phyloP scores from a whole-genome alignment of 2,888 invertebrate genomes.

The Arrhopalites spinosus region DNA sequence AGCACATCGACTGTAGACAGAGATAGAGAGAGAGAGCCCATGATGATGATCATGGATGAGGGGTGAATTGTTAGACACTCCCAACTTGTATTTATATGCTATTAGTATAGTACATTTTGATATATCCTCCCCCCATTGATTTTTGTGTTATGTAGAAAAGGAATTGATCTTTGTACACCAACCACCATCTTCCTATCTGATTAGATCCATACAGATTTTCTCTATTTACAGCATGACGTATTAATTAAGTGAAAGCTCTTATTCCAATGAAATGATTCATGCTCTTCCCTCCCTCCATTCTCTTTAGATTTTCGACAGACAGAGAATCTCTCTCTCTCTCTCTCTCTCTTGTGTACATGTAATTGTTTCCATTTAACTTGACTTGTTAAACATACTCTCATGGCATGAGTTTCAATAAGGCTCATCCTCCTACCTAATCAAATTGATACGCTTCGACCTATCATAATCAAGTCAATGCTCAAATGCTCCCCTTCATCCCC shows the following conservation, averaged over 20 bases:
- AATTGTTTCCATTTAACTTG: not conserved
- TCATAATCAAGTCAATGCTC: conserved; percentile 52
- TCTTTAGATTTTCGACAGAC: not conserved
- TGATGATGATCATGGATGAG: not conserved
- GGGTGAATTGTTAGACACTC: conserved; percentile 7
- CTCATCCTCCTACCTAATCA: conserved; percentile 49
- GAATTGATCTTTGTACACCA: conserved; percentile 2
- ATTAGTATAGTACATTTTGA: not conserved
- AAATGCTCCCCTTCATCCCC: not conserved
- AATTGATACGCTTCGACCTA: conserved; percentile 56
- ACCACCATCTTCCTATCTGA: conserved; percentile 27
- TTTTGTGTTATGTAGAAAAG: not conserved
- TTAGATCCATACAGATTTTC: conserved; percentile 23
- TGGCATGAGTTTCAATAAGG: conserved; percentile 25
- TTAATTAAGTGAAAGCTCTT: conserved; percentile 51
- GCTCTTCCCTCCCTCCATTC: not conserved
- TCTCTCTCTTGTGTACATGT: not conserved
- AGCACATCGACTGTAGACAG: not conserved
- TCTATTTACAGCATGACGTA: conserved; percentile 41
- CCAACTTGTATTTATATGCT: not conserved
- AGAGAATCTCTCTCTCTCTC: conserved; percentile 9
- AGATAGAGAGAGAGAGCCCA: not conserved
- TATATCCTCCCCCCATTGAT: not conserved
- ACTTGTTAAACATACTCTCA: not conserved
- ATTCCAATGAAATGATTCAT: conserved; percentile 41